Percentiles rank a stretch among this genome's conserved stretches.
These are phyloP conservation scores for Stomatorhinus ivindoensis DNA, from an alignment of 2,113 vertebrate genomes.

Conservation along the genomic window DNA sequence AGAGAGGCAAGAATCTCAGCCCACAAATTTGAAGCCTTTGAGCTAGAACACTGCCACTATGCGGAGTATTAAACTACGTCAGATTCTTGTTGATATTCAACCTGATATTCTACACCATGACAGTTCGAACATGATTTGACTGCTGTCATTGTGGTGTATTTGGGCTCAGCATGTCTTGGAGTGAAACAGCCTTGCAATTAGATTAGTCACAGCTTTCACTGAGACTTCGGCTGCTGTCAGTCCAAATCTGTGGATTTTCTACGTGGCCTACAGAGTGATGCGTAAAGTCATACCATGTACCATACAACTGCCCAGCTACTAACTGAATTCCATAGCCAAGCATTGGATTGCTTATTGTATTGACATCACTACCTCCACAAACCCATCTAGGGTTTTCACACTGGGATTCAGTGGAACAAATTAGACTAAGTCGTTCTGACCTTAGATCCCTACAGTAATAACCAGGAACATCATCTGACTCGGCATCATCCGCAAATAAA, in stretches of 20 bases:
- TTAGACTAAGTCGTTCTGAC: not conserved
- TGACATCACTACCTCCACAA: not conserved
- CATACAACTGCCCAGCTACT: not conserved
- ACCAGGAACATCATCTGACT: not conserved
- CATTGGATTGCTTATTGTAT: not conserved
- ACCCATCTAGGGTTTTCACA: not conserved
- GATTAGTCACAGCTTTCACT: not conserved
- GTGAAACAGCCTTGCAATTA: not conserved
- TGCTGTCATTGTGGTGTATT: not conserved
- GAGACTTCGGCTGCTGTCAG: not conserved
- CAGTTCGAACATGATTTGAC: not conserved
- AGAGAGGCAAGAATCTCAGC: not conserved
- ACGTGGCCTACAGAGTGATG: not conserved
- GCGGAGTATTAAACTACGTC: not conserved
- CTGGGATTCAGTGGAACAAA: not conserved
- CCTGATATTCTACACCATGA: not conserved
- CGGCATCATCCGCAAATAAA: not conserved
- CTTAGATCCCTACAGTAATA: not conserved
- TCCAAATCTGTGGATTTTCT: not conserved
- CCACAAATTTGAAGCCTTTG: not conserved
- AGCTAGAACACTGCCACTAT: not conserved
- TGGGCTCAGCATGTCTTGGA: not conserved
- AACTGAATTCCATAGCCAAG: not conserved
- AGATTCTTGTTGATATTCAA: not conserved
- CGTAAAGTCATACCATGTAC: not conserved